Conservation (phyloP, 2,888 invertebrate species). For the Eremobia ochroleuca region DNA sequence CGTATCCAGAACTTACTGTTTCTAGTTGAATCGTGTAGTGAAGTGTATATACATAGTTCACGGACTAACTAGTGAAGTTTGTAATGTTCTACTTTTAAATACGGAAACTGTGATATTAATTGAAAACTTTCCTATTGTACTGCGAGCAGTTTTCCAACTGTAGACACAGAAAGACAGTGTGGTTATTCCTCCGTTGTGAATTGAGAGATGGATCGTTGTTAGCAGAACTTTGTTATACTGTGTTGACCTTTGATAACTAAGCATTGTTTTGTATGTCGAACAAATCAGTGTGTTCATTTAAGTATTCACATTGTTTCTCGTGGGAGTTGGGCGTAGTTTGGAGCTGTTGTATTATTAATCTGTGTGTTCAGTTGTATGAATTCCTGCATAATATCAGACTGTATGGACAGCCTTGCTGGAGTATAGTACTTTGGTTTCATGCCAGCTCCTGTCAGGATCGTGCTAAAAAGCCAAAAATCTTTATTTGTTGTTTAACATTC, state of each 20-base stretch:
- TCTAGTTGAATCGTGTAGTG: slow-evolving; percentile 88
- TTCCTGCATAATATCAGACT: slow-evolving; percentile 41
- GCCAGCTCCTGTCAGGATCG: slow-evolving; percentile 53
- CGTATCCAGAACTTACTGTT: slow-evolving; percentile 91
- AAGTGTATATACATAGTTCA: slow-evolving; percentile 82
- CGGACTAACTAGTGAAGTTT: slow-evolving; percentile 78
- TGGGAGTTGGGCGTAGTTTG: slow-evolving; percentile 43
- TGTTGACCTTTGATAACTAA: slow-evolving; percentile 65
- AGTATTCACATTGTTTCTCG: slow-evolving; percentile 55
- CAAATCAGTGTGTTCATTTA: slow-evolving; percentile 59
- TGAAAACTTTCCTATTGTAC: slow-evolving; percentile 87
- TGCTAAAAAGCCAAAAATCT: slow-evolving; percentile 43
- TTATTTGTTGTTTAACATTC: slow-evolving; percentile 42
- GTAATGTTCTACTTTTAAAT: slow-evolving; percentile 89
- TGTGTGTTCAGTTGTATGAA: slow-evolving; percentile 48
- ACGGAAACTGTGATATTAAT: slow-evolving; percentile 91
- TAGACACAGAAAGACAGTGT: slow-evolving; percentile 76
- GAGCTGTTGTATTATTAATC: slow-evolving; percentile 50
- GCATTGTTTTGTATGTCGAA: slow-evolving; percentile 63
- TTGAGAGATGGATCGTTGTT: slow-evolving; percentile 65
- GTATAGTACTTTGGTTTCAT: slow-evolving; percentile 48
- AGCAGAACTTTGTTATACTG: slow-evolving; percentile 60
- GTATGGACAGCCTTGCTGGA: slow-evolving; percentile 40
- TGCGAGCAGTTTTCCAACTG: slow-evolving; percentile 80
- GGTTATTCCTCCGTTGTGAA: slow-evolving; percentile 65